Evolutionary conservation across 2,797 vertebrate genomes (phyloP).

Genomic region (Artibeus jamaicensis): DNA sequence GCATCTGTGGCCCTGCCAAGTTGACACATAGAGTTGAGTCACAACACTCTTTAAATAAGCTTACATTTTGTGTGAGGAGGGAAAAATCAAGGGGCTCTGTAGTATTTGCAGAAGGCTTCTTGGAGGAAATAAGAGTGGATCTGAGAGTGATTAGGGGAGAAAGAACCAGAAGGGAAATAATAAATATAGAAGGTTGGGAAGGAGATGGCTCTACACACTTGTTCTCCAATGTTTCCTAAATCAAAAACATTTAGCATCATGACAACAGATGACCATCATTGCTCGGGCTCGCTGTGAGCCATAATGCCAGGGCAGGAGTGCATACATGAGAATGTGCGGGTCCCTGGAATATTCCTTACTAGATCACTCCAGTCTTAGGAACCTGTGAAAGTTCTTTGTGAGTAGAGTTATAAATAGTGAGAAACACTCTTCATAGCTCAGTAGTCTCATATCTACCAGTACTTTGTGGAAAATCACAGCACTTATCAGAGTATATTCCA

Average conservation of each 20-base stretch:
- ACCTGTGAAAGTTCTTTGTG: not conserved
- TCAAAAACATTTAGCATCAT: not conserved
- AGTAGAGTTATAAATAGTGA: not conserved
- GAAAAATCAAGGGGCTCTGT: not conserved
- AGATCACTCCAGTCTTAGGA: not conserved
- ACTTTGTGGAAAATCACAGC: not conserved
- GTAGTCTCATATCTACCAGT: rapidly evolving
- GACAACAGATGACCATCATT: not conserved
- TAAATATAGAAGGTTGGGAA: not conserved
- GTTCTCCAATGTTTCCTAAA: not conserved
- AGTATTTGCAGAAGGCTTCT: not conserved
- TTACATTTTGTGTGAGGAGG: not conserved
- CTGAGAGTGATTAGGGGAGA: not conserved
- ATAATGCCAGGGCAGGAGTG: not conserved
- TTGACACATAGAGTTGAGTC: not conserved
- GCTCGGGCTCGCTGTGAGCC: not conserved
- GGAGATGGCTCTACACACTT: not conserved
- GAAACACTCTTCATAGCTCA: not conserved
- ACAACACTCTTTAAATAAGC: not conserved
- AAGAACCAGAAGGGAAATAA: not conserved
- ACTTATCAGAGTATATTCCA: not conserved
- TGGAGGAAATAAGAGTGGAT: not conserved
- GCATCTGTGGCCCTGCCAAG: not conserved
- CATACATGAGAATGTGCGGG: rapidly evolving
- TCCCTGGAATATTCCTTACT: not conserved